Base-by-base conservation (phyloP, 1,140 invertebrate genomes). In the Dinothrombium tinctorium region DNA sequence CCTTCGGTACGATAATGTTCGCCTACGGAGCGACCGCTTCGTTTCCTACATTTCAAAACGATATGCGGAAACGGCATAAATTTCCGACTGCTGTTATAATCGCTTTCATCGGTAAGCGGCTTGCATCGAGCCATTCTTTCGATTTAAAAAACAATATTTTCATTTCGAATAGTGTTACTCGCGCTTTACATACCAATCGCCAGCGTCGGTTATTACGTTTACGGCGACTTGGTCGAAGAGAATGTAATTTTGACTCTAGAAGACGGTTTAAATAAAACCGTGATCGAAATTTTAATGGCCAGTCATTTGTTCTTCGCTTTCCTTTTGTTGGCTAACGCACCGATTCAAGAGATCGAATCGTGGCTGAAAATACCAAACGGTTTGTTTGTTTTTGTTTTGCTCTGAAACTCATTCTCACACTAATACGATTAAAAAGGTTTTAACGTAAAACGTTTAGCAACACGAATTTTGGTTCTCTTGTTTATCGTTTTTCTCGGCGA, bases 401-500 rank as follows among this genome's bases (percentile, higher is more conserved):
- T n/a, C n/a, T n/a, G n/a, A n/a, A n/a, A n/a, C n/a, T n/a, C n/a
- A n/a, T n/a, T n/a, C n/a, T n/a, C n/a, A n/a, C n/a, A n/a, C n/a
- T n/a, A n/a, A n/a, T n/a, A n/a, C n/a, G n/a, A n/a, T n/a, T n/a
- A n/a, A n/a, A n/a, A n/a, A 89, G 82, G 67, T 23, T 89, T 90
- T 51, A 72, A 69, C 38, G 65, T 69, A 55, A 74, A 73, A 52
- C 63, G 84, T 9, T 74, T 75, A 35, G 54, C 73, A 0, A 53
- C 79, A 17, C 63, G 84, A 23, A 74, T 76, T 1, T 54, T 62
- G 1, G 58, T 87, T 3, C 65, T 84, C 14, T 62, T 68, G 0
- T 43, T 75, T 1, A 72, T 74, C 0, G 68, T 89, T 3, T 68
- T 80, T 15, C 58, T 86, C 5, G 80, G 72, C 0, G 76, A 82